phyloP scores from a whole-genome alignment of 2,113 vertebrate genomes.

The Cryptomyrus ogoouensis region DNA sequence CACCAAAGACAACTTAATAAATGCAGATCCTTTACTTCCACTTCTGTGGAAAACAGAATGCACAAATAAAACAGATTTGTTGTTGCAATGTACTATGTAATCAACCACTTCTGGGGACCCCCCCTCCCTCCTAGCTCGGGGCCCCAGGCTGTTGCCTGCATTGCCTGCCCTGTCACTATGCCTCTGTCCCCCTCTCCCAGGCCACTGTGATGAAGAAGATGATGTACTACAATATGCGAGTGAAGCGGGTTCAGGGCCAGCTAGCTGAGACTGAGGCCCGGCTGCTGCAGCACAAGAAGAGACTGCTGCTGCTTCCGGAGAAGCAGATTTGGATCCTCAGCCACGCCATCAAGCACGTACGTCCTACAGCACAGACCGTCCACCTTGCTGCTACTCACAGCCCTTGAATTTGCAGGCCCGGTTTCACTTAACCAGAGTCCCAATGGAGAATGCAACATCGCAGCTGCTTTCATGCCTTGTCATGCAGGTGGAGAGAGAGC shows the following conservation, averaged over 20 bases:
- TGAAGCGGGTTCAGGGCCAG: slow-evolving; percentile 61
- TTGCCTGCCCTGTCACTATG: neutral
- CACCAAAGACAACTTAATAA: neutral
- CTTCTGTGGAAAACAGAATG: neutral
- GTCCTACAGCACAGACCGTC: neutral
- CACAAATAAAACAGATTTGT: neutral
- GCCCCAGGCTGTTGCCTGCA: neutral
- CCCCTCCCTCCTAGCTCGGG: neutral
- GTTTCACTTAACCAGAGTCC: neutral
- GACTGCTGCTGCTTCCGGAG: slow-evolving; percentile 59
- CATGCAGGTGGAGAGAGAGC: slow-evolving; percentile 62
- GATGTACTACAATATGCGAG: slow-evolving; percentile 85
- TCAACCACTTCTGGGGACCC: neutral
- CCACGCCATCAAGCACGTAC: slow-evolving; percentile 67
- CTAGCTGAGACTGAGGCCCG: slow-evolving; percentile 58
- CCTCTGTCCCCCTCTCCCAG: slow-evolving; percentile 45
- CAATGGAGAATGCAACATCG: neutral
- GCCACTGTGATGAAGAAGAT: slow-evolving; percentile 77
- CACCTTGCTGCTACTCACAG: neutral
- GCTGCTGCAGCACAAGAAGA: slow-evolving; percentile 61
- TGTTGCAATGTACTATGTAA: neutral
- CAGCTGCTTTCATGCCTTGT: neutral
- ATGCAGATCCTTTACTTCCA: neutral
- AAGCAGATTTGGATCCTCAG: slow-evolving; percentile 64
- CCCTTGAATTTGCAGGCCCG: neutral